Percentiles rank a stretch among this genome's conserved stretches.
Evolutionary conservation across 2,888 invertebrate genomes (phyloP).

Genomic region (Campoletis raptor): DNA sequence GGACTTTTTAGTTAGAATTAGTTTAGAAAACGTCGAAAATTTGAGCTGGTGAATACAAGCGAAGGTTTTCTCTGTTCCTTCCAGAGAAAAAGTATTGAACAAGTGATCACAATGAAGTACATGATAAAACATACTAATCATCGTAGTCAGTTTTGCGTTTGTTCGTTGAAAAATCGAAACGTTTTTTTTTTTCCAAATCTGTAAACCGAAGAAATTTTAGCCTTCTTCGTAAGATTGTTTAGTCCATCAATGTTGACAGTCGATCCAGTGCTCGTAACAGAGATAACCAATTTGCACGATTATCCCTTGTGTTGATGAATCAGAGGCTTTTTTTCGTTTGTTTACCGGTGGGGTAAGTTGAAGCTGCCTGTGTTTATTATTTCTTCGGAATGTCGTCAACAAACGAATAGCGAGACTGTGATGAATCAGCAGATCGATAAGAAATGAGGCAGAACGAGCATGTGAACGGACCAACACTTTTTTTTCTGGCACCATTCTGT

Average conservation of each 20-base stretch:
- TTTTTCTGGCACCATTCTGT: not conserved
- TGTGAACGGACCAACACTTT: slow-evolving; percentile 8
- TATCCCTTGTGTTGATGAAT: slow-evolving; percentile 3
- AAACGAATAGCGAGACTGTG: slow-evolving; percentile 1
- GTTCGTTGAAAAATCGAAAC: too few relatives aligned
- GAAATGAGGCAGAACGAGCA: slow-evolving; percentile 11
- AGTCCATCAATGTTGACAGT: slow-evolving; percentile 15
- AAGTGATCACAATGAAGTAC: too few relatives aligned
- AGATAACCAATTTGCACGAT: not conserved
- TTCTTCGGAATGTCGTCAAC: not conserved
- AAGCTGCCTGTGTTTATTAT: not conserved
- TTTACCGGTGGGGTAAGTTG: not conserved
- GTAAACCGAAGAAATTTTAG: not conserved
- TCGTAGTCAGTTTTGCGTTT: too few relatives aligned
- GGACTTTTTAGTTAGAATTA: too few relatives aligned
- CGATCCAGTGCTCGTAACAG: not conserved
- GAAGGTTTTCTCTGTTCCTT: too few relatives aligned
- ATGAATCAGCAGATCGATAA: slow-evolving; percentile 41
- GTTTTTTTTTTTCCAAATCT: too few relatives aligned
- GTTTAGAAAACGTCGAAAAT: not conserved
- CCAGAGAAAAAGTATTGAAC: too few relatives aligned
- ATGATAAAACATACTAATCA: too few relatives aligned
- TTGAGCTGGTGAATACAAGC: too few relatives aligned
- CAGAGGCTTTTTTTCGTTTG: not conserved
- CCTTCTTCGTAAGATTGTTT: slow-evolving; percentile 1